Percentiles rank a stretch among this genome's conserved stretches.
Evolutionary conservation across 2,888 invertebrate genomes (phyloP).

Genomic region (Rotaria sp.): DNA sequence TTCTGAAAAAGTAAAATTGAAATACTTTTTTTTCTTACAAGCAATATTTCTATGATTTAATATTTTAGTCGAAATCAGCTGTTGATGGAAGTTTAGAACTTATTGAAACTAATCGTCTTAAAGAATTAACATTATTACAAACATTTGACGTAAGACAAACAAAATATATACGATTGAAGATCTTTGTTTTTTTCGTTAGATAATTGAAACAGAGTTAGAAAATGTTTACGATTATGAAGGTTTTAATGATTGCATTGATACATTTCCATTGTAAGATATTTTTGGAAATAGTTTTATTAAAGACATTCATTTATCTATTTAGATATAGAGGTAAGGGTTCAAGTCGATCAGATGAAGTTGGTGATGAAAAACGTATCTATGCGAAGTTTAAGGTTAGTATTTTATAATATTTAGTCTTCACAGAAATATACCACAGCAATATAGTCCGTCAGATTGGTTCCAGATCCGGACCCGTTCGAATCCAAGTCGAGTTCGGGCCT

Average conservation of each 20-base stretch:
- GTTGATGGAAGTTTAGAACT: neutral
- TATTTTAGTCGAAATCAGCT: neutral
- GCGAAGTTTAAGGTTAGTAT: conserved; percentile 71
- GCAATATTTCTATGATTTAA: neutral
- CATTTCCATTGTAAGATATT: conserved; percentile 67
- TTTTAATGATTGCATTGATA: conserved; percentile 80
- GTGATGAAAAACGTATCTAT: conserved; percentile 76
- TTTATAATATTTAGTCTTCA: no score
- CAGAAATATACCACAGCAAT: no score
- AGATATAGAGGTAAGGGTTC: conserved; percentile 68
- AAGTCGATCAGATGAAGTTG: conserved; percentile 65
- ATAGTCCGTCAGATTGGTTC: no score
- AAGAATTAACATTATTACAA: neutral
- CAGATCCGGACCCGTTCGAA: no score
- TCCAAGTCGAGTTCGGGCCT: no score
- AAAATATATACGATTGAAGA: neutral
- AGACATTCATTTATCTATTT: neutral
- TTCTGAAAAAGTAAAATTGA: neutral
- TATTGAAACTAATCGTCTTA: neutral
- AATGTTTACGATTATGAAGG: conserved; percentile 69
- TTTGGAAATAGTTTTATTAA: neutral
- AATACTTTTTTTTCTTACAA: neutral
- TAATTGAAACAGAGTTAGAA: conserved; percentile 75
- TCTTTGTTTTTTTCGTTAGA: conserved; percentile 57
- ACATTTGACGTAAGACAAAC: neutral